Conservation (phyloP, 2,113 vertebrate genomes). For the Triplophysa rosa region DNA sequence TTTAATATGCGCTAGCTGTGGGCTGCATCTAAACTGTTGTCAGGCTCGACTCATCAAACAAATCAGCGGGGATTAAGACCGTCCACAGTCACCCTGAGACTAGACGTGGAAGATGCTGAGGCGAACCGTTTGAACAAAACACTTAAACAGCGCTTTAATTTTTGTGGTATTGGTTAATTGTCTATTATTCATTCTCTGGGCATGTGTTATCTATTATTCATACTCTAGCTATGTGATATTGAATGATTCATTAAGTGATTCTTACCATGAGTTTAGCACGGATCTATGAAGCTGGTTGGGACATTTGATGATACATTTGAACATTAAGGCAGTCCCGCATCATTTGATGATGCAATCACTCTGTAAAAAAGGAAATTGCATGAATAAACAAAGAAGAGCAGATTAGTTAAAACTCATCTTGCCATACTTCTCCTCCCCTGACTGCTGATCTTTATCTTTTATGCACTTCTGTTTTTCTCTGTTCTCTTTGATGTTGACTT, state of each 20-base stretch:
- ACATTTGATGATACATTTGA: background rate
- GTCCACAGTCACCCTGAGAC: conserved; percentile 16
- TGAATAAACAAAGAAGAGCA: background rate
- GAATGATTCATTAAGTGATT: background rate
- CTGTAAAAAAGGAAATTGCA: conserved; percentile 6
- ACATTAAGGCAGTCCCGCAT: background rate
- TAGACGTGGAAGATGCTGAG: background rate
- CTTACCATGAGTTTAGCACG: conserved; percentile 3
- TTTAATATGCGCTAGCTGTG: conserved; percentile 17
- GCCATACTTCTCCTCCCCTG: background rate
- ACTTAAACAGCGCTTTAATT: background rate
- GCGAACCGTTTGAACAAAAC: background rate
- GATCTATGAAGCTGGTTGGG: background rate
- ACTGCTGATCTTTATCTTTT: background rate
- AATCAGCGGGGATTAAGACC: conserved; percentile 39
- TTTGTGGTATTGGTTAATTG: background rate
- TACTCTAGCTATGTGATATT: background rate
- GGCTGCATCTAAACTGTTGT: conserved; percentile 10
- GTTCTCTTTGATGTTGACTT: background rate
- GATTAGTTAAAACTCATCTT: background rate
- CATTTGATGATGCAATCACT: conserved; percentile 12
- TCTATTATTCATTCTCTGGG: background rate
- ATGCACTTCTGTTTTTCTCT: conserved; percentile 6
- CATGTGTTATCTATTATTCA: background rate
- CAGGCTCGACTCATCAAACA: conserved; percentile 26